Base-by-base conservation (phyloP, 2,888 invertebrate genomes). In the Volucella zonaria region DNA sequence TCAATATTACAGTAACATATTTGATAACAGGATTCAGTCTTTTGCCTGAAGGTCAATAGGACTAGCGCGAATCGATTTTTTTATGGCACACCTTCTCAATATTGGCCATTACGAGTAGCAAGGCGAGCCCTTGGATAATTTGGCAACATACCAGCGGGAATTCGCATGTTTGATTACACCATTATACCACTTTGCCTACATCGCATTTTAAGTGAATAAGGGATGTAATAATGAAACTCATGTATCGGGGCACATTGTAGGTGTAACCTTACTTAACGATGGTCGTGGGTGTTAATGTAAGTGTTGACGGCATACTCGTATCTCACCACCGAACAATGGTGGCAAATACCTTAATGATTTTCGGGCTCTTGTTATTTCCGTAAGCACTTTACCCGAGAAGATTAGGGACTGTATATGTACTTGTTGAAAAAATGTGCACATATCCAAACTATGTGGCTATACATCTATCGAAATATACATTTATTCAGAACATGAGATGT, bases 61-160 rank as follows among this genome's bases (percentile, higher is more conserved):
- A 45, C 31, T 31, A 43, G 31, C 3, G 6, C 6, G 6, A 31
- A 31, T 47, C 45, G 45, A 56, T 56, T 38, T 14, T n/a, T 40
- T 56, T 56, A 54, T 23, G 54, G 11, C n/a, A 31, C 54, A 61
- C 42, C 18, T 18, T 43, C 23, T 61, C 18, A 43, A 43, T 43
- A 43, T 59, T 43, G 1, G 8, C 12, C 9, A 11, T 8, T 15
- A 59, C 12, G 31, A 23, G 8, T 6, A 54, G 23, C 4, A n/a
- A 43, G 8, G 2, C n/a, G 11, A 42, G 9, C 42, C 23, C 59
- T 18, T 23, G 23, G 59, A n/a, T 43, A 43, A 23, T 43, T 18
- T 3, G 12, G 12, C 59, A 61, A 61, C 59, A 61, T 18, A 12
- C 8, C 59, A 43, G n/a, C n/a, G 23, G 15, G 12, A 18, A 45